Evolutionary conservation across 2,113 vertebrate genomes (phyloP).

Genomic region (Pundamilia nyererei): DNA sequence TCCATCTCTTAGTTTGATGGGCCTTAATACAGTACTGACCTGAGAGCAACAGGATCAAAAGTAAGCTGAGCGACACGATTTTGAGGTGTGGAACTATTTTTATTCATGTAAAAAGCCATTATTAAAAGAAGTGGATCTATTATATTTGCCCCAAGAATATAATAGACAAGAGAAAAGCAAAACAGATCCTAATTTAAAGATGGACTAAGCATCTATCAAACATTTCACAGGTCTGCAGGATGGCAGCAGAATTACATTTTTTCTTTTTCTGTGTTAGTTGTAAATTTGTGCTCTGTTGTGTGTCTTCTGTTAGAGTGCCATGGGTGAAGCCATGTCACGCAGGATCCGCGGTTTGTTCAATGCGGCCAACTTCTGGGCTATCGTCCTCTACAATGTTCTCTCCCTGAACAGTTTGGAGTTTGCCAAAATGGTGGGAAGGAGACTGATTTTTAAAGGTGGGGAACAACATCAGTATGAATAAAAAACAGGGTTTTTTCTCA

Average conservation of each 20-base stretch:
- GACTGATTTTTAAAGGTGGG: slow-evolving; percentile 78
- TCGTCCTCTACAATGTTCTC: slow-evolving; percentile 91
- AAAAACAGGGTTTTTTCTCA: background rate
- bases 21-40: background rate
- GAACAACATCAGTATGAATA: background rate
- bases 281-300: background rate
- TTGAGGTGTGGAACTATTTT: too few relatives aligned
- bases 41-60: background rate
- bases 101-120: rapidly evolving
- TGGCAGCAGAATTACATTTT: background rate
- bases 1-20: background rate
- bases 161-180: background rate
- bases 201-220: background rate
- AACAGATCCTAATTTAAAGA: background rate
- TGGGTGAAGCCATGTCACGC: slow-evolving; percentile 87
- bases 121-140: background rate
- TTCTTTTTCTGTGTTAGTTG: background rate
- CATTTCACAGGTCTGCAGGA: background rate
- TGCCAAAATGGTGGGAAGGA: slow-evolving; percentile 81
- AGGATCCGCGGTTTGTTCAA: slow-evolving; percentile 86
- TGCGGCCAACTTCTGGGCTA: slow-evolving; percentile 92
- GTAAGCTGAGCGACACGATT: background rate
- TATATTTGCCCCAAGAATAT: background rate
- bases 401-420: slow-evolving; percentile 94
- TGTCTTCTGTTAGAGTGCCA: slow-evolving; percentile 56